Evolutionary conservation across 2,888 invertebrate species (phyloP), one percentile per base, ranked within the genome.

Genomic region (Nebria brevicollis): DNA sequence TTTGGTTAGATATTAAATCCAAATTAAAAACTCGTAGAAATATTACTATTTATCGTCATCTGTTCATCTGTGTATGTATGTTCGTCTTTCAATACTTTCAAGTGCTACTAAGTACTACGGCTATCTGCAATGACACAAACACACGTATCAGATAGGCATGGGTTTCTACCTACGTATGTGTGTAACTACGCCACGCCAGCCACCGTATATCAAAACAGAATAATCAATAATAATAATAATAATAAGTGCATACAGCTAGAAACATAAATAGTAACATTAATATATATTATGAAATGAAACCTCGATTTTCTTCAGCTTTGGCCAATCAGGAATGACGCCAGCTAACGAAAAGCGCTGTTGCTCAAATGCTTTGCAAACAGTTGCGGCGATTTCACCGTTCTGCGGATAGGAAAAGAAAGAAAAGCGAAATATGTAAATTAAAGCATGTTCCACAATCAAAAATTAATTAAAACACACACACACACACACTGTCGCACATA

Each of bases 281-380:
- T 78, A 78, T 66, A 72, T 78, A 66, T 26, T 75, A 66, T 75
- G 82, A 75, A 77, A 81, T 79, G 84, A 84, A 86, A 88, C 88
- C 87, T 88, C 85, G 84, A 84, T 85, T 86, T 85, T 86, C 85
- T 86, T 86, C 82, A 88, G 86, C 83, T 85, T 85, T 81, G 87
- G 87, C 88, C 87, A 88, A 84, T 87, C 86, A 79, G 86, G 86
- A 79, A 87, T 85, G 82, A 83, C 79, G 82, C 85, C 85, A 82
- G 86, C 85, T 78, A 85, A 83, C 79, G 84, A 83, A 84, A 84
- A 84, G 76, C 83, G 82, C 68, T 77, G 74, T 43, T 75, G 77
- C 76, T 77, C 80, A 81, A 75, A 43, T 72, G 75, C 80, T 76
- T 76, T 81, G 43, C 76, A 72, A 42, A 81, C 34, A 15, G 73